Base-by-base conservation (phyloP, 2,888 invertebrate species). In the Cosmia trapezina region DNA sequence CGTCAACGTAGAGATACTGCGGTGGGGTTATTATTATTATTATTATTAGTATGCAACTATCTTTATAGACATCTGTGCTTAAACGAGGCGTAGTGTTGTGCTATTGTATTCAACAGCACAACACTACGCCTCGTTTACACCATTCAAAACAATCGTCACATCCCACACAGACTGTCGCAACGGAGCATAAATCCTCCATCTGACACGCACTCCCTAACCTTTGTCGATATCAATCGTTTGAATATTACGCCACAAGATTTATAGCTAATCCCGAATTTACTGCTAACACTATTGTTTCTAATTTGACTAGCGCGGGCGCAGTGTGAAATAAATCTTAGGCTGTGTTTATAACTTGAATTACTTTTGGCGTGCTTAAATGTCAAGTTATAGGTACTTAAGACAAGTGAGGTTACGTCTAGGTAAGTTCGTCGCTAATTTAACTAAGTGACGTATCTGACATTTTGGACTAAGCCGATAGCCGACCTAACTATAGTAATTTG, bases 81-180 rank as follows among this genome's bases (percentile, higher is more conserved):
- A n/a, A n/a, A n/a, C n/a, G n/a, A n/a, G n/a, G n/a, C n/a, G n/a
- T n/a, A n/a, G n/a, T n/a, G 28, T 28, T 28, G 28, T 28, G 3
- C 28, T 28, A 2, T 28, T 28, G 28, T 47, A 57, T 4, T 17
- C 14, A 19, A 51, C 9, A 28, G 33, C 37, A 73, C 75, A 84
- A 78, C 79, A 78, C 83, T 81, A 71, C 75, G 37, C 56, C 71
- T 71, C 59, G 57, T 85, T 80, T 78, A 69, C 85, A 71, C 86
- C 76, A 57, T 80, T 74, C 67, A 66, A 70, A 72, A 76, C 78
- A 77, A 83, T 84, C 76, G 84, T 83, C 86, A 83, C 88, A 85
- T 87, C 89, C 90, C 87, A 89, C 90, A 76, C 86, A 67, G 45
- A 17, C 72, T 88, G 82, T 86, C 80, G 82, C 82, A 89, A 87